These are phyloP conservation scores for Neuroterus valhalla DNA, from an alignment of 1,140 invertebrate genomes.

Conservation along the genomic window DNA sequence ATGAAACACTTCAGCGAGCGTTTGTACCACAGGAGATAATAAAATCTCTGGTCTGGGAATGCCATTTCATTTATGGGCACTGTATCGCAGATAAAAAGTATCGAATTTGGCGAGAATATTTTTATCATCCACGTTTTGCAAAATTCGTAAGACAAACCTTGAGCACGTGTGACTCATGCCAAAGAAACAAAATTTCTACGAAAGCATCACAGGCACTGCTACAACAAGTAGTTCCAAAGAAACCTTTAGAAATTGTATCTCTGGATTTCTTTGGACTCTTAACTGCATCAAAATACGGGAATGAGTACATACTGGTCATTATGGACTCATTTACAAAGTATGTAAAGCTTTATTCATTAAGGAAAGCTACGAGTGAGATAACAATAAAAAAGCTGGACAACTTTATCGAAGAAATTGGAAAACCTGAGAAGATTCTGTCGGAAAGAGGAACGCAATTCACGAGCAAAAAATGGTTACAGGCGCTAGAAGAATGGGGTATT, in stretches of 20 bases:
- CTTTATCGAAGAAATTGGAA: not conserved
- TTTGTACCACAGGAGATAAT: not conserved
- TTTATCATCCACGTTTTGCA: not conserved
- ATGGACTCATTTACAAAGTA: constrained; percentile 64
- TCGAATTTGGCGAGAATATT: too few species aligned
- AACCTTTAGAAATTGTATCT: constrained; percentile 58
- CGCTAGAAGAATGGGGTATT: not conserved
- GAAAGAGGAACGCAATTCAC: constrained; percentile 16
- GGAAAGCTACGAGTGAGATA: not conserved
- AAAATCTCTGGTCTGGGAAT: constrained; percentile 6
- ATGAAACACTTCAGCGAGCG: too few species aligned
- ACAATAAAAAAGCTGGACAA: not conserved
- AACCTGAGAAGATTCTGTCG: not conserved
- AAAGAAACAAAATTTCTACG: constrained; percentile 3
- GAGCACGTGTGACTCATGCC: constrained; percentile 6
- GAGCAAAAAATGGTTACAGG: not conserved
- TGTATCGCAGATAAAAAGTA: not conserved
- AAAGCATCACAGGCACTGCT: not conserved
- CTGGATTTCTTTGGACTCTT: constrained; percentile 66
- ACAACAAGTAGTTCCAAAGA: not conserved
- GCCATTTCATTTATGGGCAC: not conserved
- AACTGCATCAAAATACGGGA: constrained; percentile 58
- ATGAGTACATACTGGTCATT: constrained; percentile 62
- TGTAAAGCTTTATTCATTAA: constrained; percentile 7
- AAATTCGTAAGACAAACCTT: not conserved